Evolutionary conservation across 2,113 vertebrate species (phyloP).

Genomic region (Nerophis lumbriciformis): DNA sequence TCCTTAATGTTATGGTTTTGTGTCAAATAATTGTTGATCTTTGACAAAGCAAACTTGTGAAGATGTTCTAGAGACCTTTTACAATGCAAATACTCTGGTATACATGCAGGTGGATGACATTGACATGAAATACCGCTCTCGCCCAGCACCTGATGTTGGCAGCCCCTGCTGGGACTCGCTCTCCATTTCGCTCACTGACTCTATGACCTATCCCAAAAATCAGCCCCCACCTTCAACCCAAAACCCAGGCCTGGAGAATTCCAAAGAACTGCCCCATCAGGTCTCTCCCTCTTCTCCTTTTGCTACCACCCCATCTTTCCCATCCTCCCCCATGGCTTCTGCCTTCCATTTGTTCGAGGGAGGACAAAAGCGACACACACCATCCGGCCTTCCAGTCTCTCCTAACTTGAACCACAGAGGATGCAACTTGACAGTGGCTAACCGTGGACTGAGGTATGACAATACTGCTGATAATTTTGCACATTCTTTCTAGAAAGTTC

Average conservation of each 20-base stretch:
- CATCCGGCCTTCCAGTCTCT: slow-evolving; percentile 33
- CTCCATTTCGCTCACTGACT: slow-evolving; percentile 22
- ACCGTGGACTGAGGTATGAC: slow-evolving; percentile 57
- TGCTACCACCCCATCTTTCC: slow-evolving; percentile 45
- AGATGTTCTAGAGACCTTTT: too few species aligned
- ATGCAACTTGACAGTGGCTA: slow-evolving; percentile 41
- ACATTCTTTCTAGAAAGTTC: background rate
- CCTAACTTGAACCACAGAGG: slow-evolving; percentile 60
- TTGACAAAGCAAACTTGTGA: too few species aligned
- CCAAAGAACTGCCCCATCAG: slow-evolving; percentile 17
- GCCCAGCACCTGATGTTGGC: slow-evolving; percentile 49
- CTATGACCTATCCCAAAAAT: slow-evolving; percentile 28
- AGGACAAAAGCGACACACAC: slow-evolving; percentile 34
- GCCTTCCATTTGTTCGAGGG: slow-evolving; percentile 56
- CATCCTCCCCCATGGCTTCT: slow-evolving; percentile 57
- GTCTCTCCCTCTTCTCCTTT: slow-evolving; percentile 28
- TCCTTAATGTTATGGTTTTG: too few species aligned
- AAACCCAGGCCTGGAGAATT: slow-evolving; percentile 17
- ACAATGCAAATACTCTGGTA: too few species aligned
- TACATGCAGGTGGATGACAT: slow-evolving; percentile 67
- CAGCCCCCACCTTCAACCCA: slow-evolving; percentile 29
- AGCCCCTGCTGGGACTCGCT: slow-evolving; percentile 45
- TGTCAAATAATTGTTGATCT: too few species aligned
- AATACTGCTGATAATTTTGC: background rate
- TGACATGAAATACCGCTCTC: slow-evolving; percentile 65